Conservation (phyloP, 2,113 vertebrate species). For the Hiodon tergisus region DNA sequence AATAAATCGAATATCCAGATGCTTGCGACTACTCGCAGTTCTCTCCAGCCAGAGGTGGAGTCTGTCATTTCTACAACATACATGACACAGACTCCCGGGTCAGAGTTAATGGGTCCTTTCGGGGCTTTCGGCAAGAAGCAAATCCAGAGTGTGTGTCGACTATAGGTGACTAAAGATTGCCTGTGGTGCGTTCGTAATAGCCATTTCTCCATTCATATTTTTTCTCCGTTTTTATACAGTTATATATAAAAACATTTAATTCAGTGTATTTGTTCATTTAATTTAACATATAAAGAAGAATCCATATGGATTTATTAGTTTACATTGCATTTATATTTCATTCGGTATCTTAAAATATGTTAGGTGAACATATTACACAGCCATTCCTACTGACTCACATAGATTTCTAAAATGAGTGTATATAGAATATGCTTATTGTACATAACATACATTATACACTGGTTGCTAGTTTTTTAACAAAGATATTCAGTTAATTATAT, state of each 20-base stretch:
- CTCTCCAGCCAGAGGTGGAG: constrained; percentile 18
- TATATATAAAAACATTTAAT: neutral
- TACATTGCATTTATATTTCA: too few species aligned
- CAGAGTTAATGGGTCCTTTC: constrained; percentile 32
- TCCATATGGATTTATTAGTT: neutral
- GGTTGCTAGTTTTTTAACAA: too few species aligned
- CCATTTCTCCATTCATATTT: too few species aligned
- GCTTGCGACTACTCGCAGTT: constrained; percentile 14
- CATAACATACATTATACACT: too few species aligned
- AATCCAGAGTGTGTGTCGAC: constrained; percentile 14
- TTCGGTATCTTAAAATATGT: too few species aligned
- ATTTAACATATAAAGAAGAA: neutral
- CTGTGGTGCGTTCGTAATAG: constrained; percentile 6
- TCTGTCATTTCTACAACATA: constrained; percentile 29
- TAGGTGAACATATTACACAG: too few species aligned
- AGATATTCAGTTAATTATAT: too few species aligned
- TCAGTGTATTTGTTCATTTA: neutral
- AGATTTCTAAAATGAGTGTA: too few species aligned
- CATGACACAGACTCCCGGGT: constrained; percentile 23
- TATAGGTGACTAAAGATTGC: constrained; percentile 28
- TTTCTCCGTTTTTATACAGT: too few species aligned
- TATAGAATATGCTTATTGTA: too few species aligned
- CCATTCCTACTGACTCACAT: too few species aligned
- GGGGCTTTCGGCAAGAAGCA: constrained; percentile 27
- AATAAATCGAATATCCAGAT: constrained; percentile 21